A percentile compares a stretch with the other conserved stretches of the same genome.
Conservation (phyloP, 2,797 vertebrate species). For the Knipowitschia caucasica region DNA sequence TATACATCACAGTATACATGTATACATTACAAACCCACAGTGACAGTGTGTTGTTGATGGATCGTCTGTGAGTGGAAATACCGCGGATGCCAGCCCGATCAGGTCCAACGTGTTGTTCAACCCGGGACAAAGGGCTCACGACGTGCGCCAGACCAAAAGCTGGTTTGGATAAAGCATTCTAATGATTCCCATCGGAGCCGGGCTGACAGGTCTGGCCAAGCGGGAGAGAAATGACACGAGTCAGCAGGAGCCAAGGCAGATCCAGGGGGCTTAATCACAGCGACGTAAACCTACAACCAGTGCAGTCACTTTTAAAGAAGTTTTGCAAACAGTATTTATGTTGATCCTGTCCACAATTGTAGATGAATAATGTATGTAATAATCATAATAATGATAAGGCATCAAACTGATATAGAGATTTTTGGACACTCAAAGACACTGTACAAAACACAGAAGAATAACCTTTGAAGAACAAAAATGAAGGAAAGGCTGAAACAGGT, state of each 20-base stretch:
- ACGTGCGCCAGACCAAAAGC: constrained; percentile 37
- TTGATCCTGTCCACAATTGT: too few relatives aligned
- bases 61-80: constrained; percentile 39
- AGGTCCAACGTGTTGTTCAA: constrained; percentile 53
- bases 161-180: constrained; percentile 59
- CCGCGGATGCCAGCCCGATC: constrained; percentile 43
- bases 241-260: constrained; percentile 65
- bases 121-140: constrained; percentile 45
- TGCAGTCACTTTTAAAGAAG: constrained; percentile 57
- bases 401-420: too few relatives aligned
- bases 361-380: too few relatives aligned
- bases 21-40: too few relatives aligned
- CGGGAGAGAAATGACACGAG: constrained; percentile 56
- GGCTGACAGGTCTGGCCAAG: constrained; percentile 70
- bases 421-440: too few relatives aligned
- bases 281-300: constrained; percentile 65
- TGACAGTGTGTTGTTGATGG: background rate
- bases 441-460: too few relatives aligned
- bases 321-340: constrained; percentile 53
- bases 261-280: constrained; percentile 59
- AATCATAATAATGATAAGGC: too few relatives aligned
- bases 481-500: too few relatives aligned
- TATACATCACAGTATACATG: too few relatives aligned
- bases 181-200: constrained; percentile 59
- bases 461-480: too few relatives aligned